Base-by-base conservation (phyloP, 2,113 vertebrate genomes). In the Stigmatopora nigra region DNA sequence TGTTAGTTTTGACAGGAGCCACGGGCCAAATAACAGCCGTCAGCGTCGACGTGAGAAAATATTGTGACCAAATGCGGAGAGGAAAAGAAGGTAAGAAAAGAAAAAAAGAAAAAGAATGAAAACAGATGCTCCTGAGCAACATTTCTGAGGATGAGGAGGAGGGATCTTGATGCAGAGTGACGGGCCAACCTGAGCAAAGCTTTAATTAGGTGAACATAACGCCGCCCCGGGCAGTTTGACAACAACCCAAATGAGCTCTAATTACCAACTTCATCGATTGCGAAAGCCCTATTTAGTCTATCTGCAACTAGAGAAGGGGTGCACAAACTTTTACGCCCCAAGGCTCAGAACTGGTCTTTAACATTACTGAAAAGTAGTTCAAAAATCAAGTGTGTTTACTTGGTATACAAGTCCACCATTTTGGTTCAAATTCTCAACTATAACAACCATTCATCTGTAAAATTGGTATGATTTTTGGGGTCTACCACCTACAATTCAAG, bases 1-100 rank as follows among this genome's bases (percentile, higher is more conserved):
- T 87, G 88, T 87, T 90, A 87, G 86, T 85, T 86, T 82, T 90
- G 88, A 89, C 88, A 89, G 88, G 75, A 82, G 88, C 89, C 82
- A 81, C 76, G 71, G 88, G 89, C 89, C 51, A 88, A 89, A 85
- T 86, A 89, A 87, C 89, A 87, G 84, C 77, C 81, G 77, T 88
- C 88, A 51, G 47, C 63, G 9, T 36, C 25, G 22, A 38, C 47
- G 25, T 13, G 48, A 15, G 82, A 81, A 87, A 86, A 85, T 78
- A 87, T 79, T 83, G 78, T 78, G 78, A 86, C 83, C 82, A 80
- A 78, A 80, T 72, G 68, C 59, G 38, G 59, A 7, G n/a, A 44
- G n/a, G n/a, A 56, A 22, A 8, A 22, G 53, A 20, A 14, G 35
- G 36, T 10, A 52, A 52, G 9, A 22, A 20, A 16, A 41, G 59